These are phyloP conservation scores for Limosa lapponica DNA, from an alignment of 2,797 vertebrate species.

Conservation along the genomic window DNA sequence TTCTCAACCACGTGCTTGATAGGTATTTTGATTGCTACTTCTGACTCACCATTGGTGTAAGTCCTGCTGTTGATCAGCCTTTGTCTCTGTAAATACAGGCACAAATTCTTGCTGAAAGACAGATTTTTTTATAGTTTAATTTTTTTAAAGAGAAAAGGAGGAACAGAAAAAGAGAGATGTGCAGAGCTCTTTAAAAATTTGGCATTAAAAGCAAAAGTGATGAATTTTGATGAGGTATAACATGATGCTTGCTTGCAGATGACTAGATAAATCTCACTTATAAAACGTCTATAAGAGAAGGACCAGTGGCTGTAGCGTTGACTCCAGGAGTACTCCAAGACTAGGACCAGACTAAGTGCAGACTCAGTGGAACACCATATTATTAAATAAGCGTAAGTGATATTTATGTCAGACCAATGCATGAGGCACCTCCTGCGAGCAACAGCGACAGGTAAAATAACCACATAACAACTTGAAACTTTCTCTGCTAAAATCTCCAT, in stretches of 20 bases:
- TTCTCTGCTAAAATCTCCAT: neutral
- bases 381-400: neutral
- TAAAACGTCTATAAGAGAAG: neutral
- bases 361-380: neutral
- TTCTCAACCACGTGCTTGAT: conserved; percentile 88
- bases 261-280: neutral
- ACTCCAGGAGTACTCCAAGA: neutral
- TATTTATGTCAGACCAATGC: neutral
- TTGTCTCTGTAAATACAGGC: conserved; percentile 85
- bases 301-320: neutral
- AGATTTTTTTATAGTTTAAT: neutral
- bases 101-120: neutral
- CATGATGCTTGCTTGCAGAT: rapidly evolving
- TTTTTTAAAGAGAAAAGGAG: neutral
- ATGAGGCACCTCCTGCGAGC: neutral
- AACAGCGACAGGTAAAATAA: neutral
- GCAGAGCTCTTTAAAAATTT: neutral
- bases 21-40: conserved; percentile 86
- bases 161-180: neutral
- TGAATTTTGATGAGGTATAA: neutral
- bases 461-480: neutral
- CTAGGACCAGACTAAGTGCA: neutral
- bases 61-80: conserved; percentile 90
- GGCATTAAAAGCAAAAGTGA: neutral
- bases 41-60: conserved; percentile 89